Conservation (phyloP, 2,797 vertebrate species). For the Notolabrus celidotus region DNA sequence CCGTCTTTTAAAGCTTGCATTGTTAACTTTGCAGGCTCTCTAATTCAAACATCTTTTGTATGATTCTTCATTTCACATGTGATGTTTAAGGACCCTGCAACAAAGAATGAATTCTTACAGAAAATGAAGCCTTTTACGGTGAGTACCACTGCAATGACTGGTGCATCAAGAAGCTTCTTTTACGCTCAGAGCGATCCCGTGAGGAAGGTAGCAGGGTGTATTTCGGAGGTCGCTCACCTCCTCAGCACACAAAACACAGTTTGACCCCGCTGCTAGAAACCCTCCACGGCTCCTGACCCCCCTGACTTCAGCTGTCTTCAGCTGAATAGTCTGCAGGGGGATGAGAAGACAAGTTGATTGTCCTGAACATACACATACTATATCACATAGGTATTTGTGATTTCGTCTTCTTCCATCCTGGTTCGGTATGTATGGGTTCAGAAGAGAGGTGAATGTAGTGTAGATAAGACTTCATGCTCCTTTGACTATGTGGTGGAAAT, state of each 20-base stretch:
- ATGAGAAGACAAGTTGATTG: slow-evolving; percentile 23
- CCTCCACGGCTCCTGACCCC: slow-evolving; percentile 49
- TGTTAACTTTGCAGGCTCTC: too few relatives aligned
- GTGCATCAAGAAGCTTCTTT: slow-evolving; percentile 4
- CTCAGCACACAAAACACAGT: slow-evolving; percentile 38
- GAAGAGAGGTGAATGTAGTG: background rate
- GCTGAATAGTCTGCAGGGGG: slow-evolving; percentile 36
- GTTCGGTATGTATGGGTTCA: background rate
- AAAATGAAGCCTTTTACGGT: too few relatives aligned
- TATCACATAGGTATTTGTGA: background rate
- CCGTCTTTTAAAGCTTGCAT: too few relatives aligned
- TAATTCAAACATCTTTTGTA: too few relatives aligned
- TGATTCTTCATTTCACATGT: too few relatives aligned
- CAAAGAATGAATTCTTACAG: too few relatives aligned
- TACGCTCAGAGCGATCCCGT: background rate
- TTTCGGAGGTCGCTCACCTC: slow-evolving; percentile 50
- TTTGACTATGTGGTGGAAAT: background rate
- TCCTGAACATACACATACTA: background rate
- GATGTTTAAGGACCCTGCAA: background rate
- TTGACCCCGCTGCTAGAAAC: slow-evolving; percentile 36
- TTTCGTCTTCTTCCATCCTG: slow-evolving; percentile 1
- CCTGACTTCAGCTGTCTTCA: slow-evolving; percentile 43
- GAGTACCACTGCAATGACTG: too few relatives aligned
- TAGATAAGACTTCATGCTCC: background rate
- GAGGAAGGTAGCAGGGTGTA: slow-evolving; percentile 8